These are phyloP conservation scores for Pachyrhynchus sulphureomaculatus DNA, from an alignment of 1,140 invertebrate genomes.

Conservation along the genomic window DNA sequence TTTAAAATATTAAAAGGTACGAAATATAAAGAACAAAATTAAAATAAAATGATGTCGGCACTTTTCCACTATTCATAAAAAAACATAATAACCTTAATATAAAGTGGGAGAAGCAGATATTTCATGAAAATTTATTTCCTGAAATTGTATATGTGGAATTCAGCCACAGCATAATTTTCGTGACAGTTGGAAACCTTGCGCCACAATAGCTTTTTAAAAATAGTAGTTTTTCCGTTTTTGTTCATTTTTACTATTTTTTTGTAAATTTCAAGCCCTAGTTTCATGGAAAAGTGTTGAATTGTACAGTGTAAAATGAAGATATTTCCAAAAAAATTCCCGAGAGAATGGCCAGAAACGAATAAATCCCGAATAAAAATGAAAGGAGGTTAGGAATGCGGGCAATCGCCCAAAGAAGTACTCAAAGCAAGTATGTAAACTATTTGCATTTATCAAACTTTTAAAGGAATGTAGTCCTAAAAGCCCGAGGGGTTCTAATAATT, in stretches of 20 bases:
- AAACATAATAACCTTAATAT: too few species aligned
- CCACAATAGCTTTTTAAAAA: constrained; percentile 15
- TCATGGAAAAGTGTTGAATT: background rate
- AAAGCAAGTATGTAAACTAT: constrained; percentile 39
- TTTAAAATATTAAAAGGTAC: background rate
- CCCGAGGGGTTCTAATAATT: background rate
- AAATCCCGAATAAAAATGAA: constrained; percentile 40
- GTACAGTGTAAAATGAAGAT: background rate
- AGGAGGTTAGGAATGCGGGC: constrained; percentile 49
- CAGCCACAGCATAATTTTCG: background rate
- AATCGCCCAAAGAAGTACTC: constrained; percentile 43
- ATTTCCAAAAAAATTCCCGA: background rate
- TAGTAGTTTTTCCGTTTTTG: background rate
- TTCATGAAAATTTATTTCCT: too few species aligned
- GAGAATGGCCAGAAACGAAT: background rate
- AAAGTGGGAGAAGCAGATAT: too few species aligned
- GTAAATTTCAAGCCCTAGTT: background rate
- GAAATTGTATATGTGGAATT: too few species aligned
- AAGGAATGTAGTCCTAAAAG: constrained; percentile 6
- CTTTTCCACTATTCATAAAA: too few species aligned
- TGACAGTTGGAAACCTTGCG: constrained; percentile 13
- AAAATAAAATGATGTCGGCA: too few species aligned
- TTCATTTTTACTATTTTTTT: constrained; percentile 1
- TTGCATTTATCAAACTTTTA: constrained; percentile 5
- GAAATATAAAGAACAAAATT: too few species aligned